phyloP scores from a whole-genome alignment of 2,888 invertebrate genomes.

The Tiliacea aurago region DNA sequence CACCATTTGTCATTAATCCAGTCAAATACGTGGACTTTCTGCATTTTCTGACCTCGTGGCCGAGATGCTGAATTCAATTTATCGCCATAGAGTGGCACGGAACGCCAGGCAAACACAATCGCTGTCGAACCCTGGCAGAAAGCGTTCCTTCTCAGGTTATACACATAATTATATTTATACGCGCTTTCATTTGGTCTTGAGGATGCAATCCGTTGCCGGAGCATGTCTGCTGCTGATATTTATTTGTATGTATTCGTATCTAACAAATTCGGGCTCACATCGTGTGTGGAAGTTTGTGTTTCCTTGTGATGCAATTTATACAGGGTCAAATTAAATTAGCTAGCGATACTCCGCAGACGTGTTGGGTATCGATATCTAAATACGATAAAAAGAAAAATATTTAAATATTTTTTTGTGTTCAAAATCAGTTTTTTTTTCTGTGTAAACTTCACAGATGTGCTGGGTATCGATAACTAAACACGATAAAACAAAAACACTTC shows the following conservation, averaged over 20 bases:
- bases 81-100: constrained; percentile 28
- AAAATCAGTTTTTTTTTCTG: too few species aligned
- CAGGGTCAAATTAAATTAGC: too few species aligned
- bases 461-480: too few species aligned
- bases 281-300: background rate
- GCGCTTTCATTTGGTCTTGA: constrained; percentile 34
- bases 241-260: constrained; percentile 7
- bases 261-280: background rate
- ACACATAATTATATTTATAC: constrained; percentile 58
- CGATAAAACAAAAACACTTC: too few species aligned
- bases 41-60: background rate
- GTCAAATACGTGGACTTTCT: background rate
- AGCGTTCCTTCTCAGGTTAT: constrained; percentile 23
- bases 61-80: constrained; percentile 46
- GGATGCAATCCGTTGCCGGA: constrained; percentile 18
- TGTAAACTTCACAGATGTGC: too few species aligned
- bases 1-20: too few species aligned
- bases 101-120: constrained; percentile 44
- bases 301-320: background rate
- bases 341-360: too few species aligned
- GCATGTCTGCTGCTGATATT: background rate
- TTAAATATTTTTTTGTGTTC: too few species aligned
- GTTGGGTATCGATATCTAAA: too few species aligned
- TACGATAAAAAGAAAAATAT: too few species aligned
- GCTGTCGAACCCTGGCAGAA: constrained; percentile 32